These are phyloP conservation scores for Opisthograptis luteolata DNA, from an alignment of 2,888 invertebrate genomes.

Conservation along the genomic window DNA sequence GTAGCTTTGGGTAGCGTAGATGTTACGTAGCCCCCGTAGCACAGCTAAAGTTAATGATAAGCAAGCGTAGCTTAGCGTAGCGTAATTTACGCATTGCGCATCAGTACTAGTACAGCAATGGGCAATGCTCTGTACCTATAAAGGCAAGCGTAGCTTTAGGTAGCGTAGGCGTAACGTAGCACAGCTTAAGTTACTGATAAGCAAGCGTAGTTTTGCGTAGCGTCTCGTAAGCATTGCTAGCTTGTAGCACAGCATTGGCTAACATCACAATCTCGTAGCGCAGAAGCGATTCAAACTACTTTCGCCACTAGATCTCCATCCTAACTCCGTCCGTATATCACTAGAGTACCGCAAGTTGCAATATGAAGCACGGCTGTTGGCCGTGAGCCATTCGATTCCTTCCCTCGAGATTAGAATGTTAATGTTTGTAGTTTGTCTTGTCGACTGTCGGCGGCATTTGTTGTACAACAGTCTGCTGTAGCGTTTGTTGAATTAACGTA, in stretches of 20 bases:
- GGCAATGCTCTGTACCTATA: too few species aligned
- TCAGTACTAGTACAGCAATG: too few species aligned
- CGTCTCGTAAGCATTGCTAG: too few species aligned
- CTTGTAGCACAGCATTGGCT: neutral
- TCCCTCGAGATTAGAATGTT: slow-evolving; percentile 57
- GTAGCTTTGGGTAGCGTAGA: too few species aligned
- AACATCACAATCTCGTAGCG: neutral
- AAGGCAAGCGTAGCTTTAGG: too few species aligned
- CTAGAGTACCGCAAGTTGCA: slow-evolving; percentile 44
- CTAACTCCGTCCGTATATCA: slow-evolving; percentile 21
- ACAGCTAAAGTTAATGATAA: too few species aligned
- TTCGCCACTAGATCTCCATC: neutral
- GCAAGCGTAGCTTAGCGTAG: too few species aligned
- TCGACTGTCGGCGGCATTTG: slow-evolving; percentile 15
- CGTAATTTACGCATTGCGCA: too few species aligned
- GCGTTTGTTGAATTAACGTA: neutral
- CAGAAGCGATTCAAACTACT: neutral
- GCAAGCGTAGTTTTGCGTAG: too few species aligned
- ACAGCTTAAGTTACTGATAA: too few species aligned
- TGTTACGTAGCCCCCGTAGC: too few species aligned
- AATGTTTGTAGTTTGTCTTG: slow-evolving; percentile 51
- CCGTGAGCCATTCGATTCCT: slow-evolving; percentile 55
- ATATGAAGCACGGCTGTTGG: slow-evolving; percentile 50
- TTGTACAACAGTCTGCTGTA: neutral
- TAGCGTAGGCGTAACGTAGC: too few species aligned